phyloP scores from a whole-genome alignment of 2,888 invertebrate species.

The Dryocosmus kuriphilus region DNA sequence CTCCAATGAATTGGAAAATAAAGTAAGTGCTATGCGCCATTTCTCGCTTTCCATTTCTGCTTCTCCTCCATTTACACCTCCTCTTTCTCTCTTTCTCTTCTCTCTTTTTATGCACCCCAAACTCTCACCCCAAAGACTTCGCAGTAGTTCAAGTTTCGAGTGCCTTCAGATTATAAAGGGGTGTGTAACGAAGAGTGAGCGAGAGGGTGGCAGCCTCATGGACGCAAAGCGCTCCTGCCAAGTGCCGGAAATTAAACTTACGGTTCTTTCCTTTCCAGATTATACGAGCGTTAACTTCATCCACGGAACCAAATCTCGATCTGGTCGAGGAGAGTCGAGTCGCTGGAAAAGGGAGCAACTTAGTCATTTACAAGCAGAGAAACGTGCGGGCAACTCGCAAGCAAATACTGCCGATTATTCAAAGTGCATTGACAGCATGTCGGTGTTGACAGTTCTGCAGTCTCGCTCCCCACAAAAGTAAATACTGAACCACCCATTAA shows the following conservation, averaged over 20 bases:
- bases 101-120: slow-evolving; percentile 21
- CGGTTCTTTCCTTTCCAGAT: slow-evolving; percentile 61
- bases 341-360: slow-evolving; percentile 53
- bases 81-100: slow-evolving; percentile 15
- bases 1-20: slow-evolving; percentile 63
- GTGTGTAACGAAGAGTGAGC: slow-evolving; percentile 40
- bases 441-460: slow-evolving; percentile 57
- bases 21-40: slow-evolving; percentile 64
- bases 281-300: slow-evolving; percentile 60
- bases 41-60: slow-evolving; percentile 43
- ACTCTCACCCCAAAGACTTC: slow-evolving; percentile 32
- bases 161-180: slow-evolving; percentile 39
- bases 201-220: slow-evolving; percentile 14
- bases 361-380: slow-evolving; percentile 79
- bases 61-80: slow-evolving; percentile 38
- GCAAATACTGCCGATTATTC: slow-evolving; percentile 84
- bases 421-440: slow-evolving; percentile 72
- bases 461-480: slow-evolving; percentile 47
- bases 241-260: slow-evolving; percentile 61
- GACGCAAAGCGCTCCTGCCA: slow-evolving; percentile 34
- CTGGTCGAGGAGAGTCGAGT: slow-evolving; percentile 59
- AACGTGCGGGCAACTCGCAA: slow-evolving; percentile 84
- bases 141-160: slow-evolving; percentile 40
- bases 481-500: slow-evolving; percentile 53
- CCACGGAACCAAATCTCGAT: slow-evolving; percentile 63